These are phyloP conservation scores for Pentamera pediparva DNA, from an alignment of 53 echinoderm and acorn worm species.

Conservation along the genomic window DNA sequence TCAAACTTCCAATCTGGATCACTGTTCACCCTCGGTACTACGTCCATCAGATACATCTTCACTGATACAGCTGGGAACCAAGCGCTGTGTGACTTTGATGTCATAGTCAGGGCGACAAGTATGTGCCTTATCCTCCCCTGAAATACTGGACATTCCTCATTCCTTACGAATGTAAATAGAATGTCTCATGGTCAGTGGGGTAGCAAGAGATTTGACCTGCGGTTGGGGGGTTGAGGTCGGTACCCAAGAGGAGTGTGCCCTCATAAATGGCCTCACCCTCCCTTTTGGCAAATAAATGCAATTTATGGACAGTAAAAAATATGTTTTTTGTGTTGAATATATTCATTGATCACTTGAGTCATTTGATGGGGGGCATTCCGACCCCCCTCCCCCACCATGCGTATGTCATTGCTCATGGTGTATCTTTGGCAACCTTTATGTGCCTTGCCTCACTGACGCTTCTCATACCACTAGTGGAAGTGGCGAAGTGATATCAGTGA, in stretches of 20 bases:
- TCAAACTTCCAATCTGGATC: not conserved
- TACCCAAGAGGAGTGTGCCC: too few species aligned
- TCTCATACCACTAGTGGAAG: too few species aligned
- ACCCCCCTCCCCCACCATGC: too few species aligned
- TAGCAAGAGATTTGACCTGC: too few species aligned
- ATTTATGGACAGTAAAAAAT: not conserved
- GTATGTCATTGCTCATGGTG: too few species aligned
- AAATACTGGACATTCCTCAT: not conserved
- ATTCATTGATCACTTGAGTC: not conserved
- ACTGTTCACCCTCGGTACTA: conserved; percentile 1
- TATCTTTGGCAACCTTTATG: too few species aligned
- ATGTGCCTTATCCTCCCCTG: not conserved
- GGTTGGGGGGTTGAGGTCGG: too few species aligned
- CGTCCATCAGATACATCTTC: not conserved
- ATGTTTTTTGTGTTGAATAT: not conserved
- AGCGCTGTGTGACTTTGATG: conserved; percentile 12
- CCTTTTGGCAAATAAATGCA: too few species aligned
- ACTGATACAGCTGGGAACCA: conserved; percentile 6
- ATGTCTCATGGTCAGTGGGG: not conserved
- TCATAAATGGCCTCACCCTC: too few species aligned
- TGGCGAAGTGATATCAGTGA: too few species aligned
- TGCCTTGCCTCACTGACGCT: too few species aligned
- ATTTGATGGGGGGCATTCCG: too few species aligned
- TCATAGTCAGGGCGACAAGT: conserved; percentile 15
- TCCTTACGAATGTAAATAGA: not conserved